phyloP scores from a whole-genome alignment of 2,113 vertebrate species.

The Uria lomvia region DNA sequence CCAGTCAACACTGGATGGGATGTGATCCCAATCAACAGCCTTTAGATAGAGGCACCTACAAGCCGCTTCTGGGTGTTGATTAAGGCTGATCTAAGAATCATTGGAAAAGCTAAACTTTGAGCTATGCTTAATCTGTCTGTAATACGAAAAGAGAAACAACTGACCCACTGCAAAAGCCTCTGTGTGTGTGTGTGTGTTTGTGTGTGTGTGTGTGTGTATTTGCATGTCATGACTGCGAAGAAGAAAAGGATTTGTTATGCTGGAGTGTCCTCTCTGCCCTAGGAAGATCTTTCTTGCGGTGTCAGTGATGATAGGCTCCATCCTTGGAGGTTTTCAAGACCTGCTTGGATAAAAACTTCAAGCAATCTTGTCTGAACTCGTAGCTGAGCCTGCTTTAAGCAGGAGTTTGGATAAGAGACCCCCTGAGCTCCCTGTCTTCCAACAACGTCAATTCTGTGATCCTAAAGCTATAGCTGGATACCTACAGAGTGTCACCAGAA shows the following conservation, averaged over 20 bases:
- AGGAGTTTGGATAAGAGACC: neutral
- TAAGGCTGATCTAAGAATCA: neutral
- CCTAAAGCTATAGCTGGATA: neutral
- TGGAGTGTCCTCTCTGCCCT: neutral
- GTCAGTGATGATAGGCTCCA: neutral
- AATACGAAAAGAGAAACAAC: neutral
- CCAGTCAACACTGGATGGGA: neutral
- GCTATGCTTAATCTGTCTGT: neutral
- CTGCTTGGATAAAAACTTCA: neutral
- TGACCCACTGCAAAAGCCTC: fast-evolving
- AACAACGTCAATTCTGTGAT: neutral
- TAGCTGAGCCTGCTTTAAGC: neutral
- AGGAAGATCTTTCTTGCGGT: neutral
- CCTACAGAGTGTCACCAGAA: neutral
- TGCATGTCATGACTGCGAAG: neutral
- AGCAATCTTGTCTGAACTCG: neutral
- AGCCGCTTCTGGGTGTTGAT: neutral
- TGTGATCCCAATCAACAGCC: neutral
- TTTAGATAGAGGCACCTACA: neutral
- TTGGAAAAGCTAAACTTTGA: neutral
- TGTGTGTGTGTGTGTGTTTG: neutral
- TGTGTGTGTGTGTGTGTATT: neutral
- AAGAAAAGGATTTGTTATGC: neutral
- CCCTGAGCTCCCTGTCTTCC: neutral
- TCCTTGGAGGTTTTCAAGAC: neutral